Conservation (phyloP, 2,888 invertebrate species). For the Trachelus tabidus region DNA sequence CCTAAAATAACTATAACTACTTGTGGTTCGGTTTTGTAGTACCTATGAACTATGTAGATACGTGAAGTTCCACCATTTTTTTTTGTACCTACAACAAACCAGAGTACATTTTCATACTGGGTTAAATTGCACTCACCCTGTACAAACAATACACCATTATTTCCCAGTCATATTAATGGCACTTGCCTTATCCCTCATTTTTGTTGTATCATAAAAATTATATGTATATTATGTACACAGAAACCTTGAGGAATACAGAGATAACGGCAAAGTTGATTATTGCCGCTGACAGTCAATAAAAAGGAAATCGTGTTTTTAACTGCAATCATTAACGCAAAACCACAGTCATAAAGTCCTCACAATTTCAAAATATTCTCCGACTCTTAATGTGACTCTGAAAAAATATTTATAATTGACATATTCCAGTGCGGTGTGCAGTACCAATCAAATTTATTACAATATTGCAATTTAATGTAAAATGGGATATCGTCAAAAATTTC, state of each 20-base stretch:
- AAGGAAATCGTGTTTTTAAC: slow-evolving; percentile 24
- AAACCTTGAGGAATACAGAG: not conserved
- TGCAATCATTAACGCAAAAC: slow-evolving; percentile 42
- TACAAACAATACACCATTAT: not conserved
- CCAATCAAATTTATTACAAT: not conserved
- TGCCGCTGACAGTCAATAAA: slow-evolving; percentile 26
- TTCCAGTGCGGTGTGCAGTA: not conserved
- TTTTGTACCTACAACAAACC: not conserved
- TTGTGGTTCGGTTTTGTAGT: not conserved
- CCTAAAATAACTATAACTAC: not conserved
- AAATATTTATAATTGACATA: not conserved
- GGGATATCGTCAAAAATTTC: not conserved
- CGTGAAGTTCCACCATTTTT: not conserved
- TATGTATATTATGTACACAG: not conserved
- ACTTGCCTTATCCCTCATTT: not conserved
- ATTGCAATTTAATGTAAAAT: not conserved
- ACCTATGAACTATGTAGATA: not conserved
- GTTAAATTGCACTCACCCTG: not conserved
- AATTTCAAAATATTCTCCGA: slow-evolving; percentile 3
- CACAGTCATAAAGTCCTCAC: slow-evolving; percentile 36
- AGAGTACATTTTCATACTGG: not conserved
- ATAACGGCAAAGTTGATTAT: not conserved
- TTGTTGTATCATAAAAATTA: not conserved
- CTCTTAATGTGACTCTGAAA: not conserved
- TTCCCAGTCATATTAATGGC: not conserved